Evolutionary conservation across 2,888 invertebrate genomes (phyloP), one percentile per base, ranked within the genome.

Genomic region (Euzophera pinguis): DNA sequence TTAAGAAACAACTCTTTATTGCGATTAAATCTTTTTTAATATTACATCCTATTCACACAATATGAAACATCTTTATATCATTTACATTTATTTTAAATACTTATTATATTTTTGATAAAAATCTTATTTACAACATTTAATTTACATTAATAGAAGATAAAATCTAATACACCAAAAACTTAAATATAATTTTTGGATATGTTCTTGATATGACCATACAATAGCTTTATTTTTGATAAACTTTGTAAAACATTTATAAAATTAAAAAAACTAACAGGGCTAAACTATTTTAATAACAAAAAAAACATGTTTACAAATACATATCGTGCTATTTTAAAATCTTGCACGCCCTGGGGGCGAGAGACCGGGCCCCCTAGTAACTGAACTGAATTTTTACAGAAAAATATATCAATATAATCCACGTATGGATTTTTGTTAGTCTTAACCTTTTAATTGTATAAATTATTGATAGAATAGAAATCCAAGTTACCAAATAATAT

Each of bases 21-120:
- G 72, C 76, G 76, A 78, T 73, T 58, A 62, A 62, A 75, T 77
- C 75, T 72, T 65, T 75, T n/a, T 77, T 71, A 74, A 72, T 49
- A 48, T 34, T 39, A 53, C 47, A 47, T 29, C 32, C 45, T 50
- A 54, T 57, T 55, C 55, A 60, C 57, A 59, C 53, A 27, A 50
- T 60, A 56, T 53, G 56, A 56, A 60, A 60, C 53, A 58, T 54
- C 34, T 22, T 52, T 39, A n/a, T 55, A 38, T 51, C 50, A 56
- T 51, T 49, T 54, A 54, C 52, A 53, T 50, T 32, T 1, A 27
- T 38, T 38, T 13, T 38, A 6, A 37, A 22, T 48, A 12, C 22
- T 38, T 12, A 48, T 48, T 48, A 38, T 38, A 48, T 14, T 17
- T 17, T 10, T 34, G 10, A 13, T 27, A 37, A 29, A 29, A 41